These are phyloP conservation scores for Diogma glabrata DNA, from an alignment of 2,888 invertebrate species.

Conservation along the genomic window DNA sequence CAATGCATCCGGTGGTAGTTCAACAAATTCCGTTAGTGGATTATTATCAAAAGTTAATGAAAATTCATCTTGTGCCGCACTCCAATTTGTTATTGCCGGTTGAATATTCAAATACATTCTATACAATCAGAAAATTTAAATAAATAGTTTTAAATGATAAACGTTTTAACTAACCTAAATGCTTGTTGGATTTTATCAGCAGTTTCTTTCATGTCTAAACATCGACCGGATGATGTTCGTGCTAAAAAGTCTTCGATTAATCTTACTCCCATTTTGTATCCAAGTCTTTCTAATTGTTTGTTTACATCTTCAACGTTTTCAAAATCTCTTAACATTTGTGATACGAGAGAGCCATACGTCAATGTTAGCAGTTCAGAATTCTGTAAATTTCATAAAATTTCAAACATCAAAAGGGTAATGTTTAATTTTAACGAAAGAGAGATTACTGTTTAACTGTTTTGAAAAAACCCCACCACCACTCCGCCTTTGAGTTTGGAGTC, in stretches of 20 bases:
- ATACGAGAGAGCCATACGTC: conserved; percentile 95
- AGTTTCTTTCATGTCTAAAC: conserved; percentile 91
- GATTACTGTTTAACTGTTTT: too few relatives aligned
- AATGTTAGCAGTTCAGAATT: conserved; percentile 94
- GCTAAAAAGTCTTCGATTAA: conserved; percentile 97
- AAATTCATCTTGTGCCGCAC: conserved; percentile 89
- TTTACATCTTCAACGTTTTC: conserved; percentile 97
- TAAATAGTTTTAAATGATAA: background rate
- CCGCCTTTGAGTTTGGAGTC: too few relatives aligned
- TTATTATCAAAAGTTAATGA: conserved; percentile 90
- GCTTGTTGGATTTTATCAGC: conserved; percentile 87
- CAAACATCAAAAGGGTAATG: too few relatives aligned
- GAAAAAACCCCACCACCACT: too few relatives aligned
- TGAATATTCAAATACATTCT: conserved; percentile 82
- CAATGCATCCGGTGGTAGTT: conserved; percentile 74
- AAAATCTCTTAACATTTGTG: conserved; percentile 92
- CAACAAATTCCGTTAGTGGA: conserved; percentile 94
- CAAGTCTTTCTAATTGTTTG: conserved; percentile 88
- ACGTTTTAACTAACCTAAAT: conserved; percentile 36
- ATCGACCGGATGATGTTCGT: conserved; percentile 76
- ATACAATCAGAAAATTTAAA: conserved; percentile 15
- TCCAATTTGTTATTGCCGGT: conserved; percentile 91
- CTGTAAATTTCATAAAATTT: too few relatives aligned
- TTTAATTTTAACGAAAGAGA: too few relatives aligned
- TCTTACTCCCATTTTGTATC: conserved; percentile 96